Conservation (phyloP, 2,797 vertebrate species). For the Rhabdomys pumilio region DNA sequence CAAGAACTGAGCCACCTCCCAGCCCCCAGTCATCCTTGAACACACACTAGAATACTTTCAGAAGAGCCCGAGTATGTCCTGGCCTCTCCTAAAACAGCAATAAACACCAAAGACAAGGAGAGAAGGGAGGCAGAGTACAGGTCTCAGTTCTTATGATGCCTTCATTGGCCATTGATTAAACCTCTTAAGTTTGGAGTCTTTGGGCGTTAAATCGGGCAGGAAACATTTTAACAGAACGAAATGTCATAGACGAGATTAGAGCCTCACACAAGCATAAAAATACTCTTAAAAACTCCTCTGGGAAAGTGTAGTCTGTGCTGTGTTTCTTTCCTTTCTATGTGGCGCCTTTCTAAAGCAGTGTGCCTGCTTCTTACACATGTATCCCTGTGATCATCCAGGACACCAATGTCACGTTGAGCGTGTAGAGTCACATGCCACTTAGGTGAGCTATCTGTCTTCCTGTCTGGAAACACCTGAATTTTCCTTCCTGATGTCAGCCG, state of each 20-base stretch:
- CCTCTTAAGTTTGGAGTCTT: background rate
- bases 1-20: fast-evolving
- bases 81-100: conserved; percentile 5
- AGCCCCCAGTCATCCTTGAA: background rate
- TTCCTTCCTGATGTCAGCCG: conserved; percentile 49
- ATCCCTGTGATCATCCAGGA: background rate
- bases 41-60: background rate
- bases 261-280: background rate
- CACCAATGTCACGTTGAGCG: background rate
- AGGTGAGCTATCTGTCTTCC: conserved; percentile 49
- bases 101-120: background rate
- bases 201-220: background rate
- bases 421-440: background rate
- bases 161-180: background rate
- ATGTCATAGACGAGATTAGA: background rate
- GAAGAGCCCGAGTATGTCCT: background rate
- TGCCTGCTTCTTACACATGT: background rate
- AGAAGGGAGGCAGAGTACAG: background rate
- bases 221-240: background rate
- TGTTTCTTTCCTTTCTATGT: conserved; percentile 2
- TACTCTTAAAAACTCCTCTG: background rate
- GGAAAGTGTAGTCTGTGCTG: background rate
- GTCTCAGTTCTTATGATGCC: background rate
- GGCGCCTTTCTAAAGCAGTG: background rate
- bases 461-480: conserved; percentile 61